phyloP scores from a whole-genome alignment of 2,113 vertebrate genomes.

The Ptychochromis oligacanthus region DNA sequence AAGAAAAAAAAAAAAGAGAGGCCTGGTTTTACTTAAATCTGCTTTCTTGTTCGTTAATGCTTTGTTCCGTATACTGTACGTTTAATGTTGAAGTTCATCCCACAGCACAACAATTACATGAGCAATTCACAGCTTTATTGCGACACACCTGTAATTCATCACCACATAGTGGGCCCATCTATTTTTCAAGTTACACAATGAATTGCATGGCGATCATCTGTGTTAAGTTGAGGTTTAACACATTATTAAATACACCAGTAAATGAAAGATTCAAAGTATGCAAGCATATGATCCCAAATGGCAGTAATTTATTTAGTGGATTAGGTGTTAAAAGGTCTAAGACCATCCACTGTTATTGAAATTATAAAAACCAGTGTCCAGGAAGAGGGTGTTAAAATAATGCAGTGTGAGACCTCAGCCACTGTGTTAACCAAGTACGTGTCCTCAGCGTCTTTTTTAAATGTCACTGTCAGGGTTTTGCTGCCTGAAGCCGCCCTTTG shows the following conservation, averaged over 20 bases:
- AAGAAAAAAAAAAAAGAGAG: fast-evolving
- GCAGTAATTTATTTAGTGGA: not conserved
- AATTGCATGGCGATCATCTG: not conserved
- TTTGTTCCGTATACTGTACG: too few relatives aligned
- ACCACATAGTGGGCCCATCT: not conserved
- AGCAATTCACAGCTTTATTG: not conserved
- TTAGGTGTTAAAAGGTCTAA: not conserved
- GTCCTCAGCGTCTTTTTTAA: slow-evolving; percentile 5
- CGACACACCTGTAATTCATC: not conserved
- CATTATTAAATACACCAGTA: not conserved
- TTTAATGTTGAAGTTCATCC: not conserved
- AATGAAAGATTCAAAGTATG: not conserved
- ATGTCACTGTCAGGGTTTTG: slow-evolving; percentile 34
- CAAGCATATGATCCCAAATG: not conserved
- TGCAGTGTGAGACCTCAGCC: not conserved
- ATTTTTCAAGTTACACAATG: not conserved
- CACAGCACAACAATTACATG: not conserved
- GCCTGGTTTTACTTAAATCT: not conserved
- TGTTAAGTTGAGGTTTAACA: not conserved
- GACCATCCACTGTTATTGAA: not conserved
- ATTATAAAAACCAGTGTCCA: not conserved
- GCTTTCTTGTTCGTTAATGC: not conserved
- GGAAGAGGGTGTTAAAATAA: not conserved
- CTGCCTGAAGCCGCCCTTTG: slow-evolving; percentile 16
- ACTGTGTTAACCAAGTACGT: not conserved